A percentile compares a stretch with the other conserved stretches of the same genome.
Evolutionary conservation across 2,113 vertebrate species (phyloP).

Genomic region (Macroglossus sobrinus): DNA sequence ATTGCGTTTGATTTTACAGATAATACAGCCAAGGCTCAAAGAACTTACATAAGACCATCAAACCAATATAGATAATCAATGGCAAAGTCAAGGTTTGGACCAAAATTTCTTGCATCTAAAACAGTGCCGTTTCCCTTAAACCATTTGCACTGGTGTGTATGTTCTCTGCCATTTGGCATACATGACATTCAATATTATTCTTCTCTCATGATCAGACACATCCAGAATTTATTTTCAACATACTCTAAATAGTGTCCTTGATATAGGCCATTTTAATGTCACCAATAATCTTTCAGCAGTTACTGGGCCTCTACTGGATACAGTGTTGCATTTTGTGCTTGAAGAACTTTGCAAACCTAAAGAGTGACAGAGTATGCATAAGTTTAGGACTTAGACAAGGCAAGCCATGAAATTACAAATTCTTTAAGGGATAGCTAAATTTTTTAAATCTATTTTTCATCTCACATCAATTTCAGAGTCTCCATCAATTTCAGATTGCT

Average conservation of each 20-base stretch:
- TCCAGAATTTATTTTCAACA: background rate
- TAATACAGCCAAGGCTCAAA: background rate
- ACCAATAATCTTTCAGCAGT: background rate
- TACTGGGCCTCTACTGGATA: background rate
- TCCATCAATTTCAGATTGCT: background rate
- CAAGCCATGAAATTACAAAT: background rate
- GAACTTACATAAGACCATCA: background rate
- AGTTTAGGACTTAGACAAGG: background rate
- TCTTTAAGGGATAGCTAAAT: background rate
- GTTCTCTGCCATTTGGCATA: background rate
- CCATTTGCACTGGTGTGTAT: too few species aligned
- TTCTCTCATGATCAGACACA: background rate
- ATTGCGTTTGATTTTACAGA: background rate
- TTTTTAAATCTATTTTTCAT: background rate
- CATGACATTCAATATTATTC: background rate
- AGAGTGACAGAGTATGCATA: background rate
- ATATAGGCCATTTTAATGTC: background rate
- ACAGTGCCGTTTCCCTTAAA: background rate
- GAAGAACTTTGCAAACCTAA: background rate
- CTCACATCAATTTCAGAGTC: background rate
- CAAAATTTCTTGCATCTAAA: background rate
- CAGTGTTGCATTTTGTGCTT: background rate
- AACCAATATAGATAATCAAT: background rate
- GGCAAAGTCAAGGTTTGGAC: background rate
- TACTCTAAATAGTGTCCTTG: background rate